Evolutionary conservation across 2,797 vertebrate species (phyloP), one percentile per base, ranked within the genome.

Genomic region (Spondyliosoma cantharus): DNA sequence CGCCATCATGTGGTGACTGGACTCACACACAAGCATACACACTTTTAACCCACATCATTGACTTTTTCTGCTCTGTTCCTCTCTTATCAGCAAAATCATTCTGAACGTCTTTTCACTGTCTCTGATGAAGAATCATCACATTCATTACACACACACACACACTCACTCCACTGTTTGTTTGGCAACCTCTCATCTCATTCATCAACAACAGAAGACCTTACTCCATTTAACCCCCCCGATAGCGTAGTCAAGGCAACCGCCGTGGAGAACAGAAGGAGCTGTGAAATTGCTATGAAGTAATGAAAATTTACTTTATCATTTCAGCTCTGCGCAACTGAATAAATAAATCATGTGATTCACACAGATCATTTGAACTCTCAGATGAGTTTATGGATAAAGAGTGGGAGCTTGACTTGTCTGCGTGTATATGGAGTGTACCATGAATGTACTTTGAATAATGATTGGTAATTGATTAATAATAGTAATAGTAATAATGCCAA

Each of bases 191-290:
- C 50, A 37, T 61, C 52, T 80, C 61, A 80, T 74, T 78, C 64
- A 77, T 80, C 70, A 72, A 62, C 71, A 72, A 73, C 68, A 70
- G 69, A 76, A 54, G 60, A 71, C 57, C 59, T 79, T 68, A 79
- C 63, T 76, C 84, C 27, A 73, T 76, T 81, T 76, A 58, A 54
- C 56, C 53, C 58, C 50, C 29, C 20, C 27, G 65, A 77, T 78
- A 78, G 59, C 14, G 63, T 76, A 62, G 73, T 63, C 80, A 80
- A 65, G 67, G 71, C 67, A 85, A 81, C 77, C 52, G 45, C 45
- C 11, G 3, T 7, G 0, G 43, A 74, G 52, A 79, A 76, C 60
- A 82, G 61, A 79, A 60, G 75, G 37, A 63, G 76, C 59, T n/a
- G 43, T 32, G 48, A 82, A 82, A 72, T 60, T 50, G 24, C 56